Evolutionary conservation across 2,797 vertebrate genomes (phyloP).

Genomic region (Phoebastria nigripes): DNA sequence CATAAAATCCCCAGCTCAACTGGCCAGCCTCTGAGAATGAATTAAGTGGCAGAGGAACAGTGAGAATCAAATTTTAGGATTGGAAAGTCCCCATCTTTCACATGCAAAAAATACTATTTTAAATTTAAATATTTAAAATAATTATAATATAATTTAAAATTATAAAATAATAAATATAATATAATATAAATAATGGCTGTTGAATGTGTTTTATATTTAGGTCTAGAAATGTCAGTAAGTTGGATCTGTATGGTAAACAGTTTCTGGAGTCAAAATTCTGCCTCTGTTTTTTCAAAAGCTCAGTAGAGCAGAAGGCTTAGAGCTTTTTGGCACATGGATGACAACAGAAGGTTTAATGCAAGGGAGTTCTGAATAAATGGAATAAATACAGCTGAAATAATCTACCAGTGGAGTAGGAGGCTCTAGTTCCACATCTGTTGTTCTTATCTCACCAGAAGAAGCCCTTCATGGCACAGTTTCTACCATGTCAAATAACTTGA

Average conservation of each 20-base stretch:
- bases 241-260: not conserved
- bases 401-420: not conserved
- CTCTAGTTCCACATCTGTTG: not conserved
- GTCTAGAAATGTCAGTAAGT: not conserved
- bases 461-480: not conserved
- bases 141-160: not conserved
- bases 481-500: not conserved
- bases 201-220: not conserved
- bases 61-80: not conserved
- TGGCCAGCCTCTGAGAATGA: not conserved
- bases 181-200: not conserved
- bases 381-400: slow-evolving; percentile 27
- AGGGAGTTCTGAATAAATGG: slow-evolving; percentile 6
- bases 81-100: not conserved
- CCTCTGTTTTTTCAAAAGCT: not conserved
- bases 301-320: not conserved
- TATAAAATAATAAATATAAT: too few relatives aligned
- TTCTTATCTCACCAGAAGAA: not conserved
- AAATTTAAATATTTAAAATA: too few relatives aligned
- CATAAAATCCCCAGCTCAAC: not conserved
- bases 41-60: not conserved
- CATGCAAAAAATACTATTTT: not conserved
- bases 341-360: slow-evolving; percentile 37
- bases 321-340: slow-evolving; percentile 15
- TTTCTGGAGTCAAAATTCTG: slow-evolving; percentile 6